Percentiles rank a stretch among this genome's conserved stretches.
Conservation (phyloP, 2,888 invertebrate genomes). For the Lucinisca nassula region DNA sequence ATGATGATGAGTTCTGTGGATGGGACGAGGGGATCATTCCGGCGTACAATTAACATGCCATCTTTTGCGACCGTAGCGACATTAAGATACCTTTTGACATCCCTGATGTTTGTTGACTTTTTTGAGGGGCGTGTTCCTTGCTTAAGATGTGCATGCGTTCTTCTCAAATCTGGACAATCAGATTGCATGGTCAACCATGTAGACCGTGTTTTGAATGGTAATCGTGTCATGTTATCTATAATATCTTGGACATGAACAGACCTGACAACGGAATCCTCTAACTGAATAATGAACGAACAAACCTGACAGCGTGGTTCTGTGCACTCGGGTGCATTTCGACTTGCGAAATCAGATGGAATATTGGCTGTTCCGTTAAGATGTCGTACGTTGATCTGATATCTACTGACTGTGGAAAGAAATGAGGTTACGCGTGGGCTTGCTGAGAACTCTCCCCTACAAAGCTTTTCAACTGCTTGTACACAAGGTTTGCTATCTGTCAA, state of each 20-base stretch:
- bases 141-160: slow-evolving; percentile 54
- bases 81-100: slow-evolving; percentile 62
- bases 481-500: too few species aligned
- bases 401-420: slow-evolving; percentile 61
- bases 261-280: slow-evolving; percentile 54
- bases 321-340: slow-evolving; percentile 52
- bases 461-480: slow-evolving; percentile 70
- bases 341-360: slow-evolving; percentile 57
- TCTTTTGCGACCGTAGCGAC: slow-evolving; percentile 32
- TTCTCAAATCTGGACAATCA: slow-evolving; percentile 51
- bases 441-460: slow-evolving; percentile 69
- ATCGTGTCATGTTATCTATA: background rate
- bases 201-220: slow-evolving; percentile 51
- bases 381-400: slow-evolving; percentile 43
- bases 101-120: slow-evolving; percentile 21
- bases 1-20: slow-evolving; percentile 64
- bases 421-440: slow-evolving; percentile 66
- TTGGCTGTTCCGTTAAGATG: slow-evolving; percentile 45
- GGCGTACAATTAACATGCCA: slow-evolving; percentile 49
- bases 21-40: slow-evolving; percentile 11
- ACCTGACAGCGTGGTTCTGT: slow-evolving; percentile 38
- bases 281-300: slow-evolving; percentile 7
- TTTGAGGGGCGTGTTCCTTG: slow-evolving; percentile 44
- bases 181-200: slow-evolving; percentile 49
- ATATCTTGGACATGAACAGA: slow-evolving; percentile 28